Evolutionary conservation across 2,113 vertebrate genomes (phyloP).

Genomic region (Cricetomys ansorgei): DNA sequence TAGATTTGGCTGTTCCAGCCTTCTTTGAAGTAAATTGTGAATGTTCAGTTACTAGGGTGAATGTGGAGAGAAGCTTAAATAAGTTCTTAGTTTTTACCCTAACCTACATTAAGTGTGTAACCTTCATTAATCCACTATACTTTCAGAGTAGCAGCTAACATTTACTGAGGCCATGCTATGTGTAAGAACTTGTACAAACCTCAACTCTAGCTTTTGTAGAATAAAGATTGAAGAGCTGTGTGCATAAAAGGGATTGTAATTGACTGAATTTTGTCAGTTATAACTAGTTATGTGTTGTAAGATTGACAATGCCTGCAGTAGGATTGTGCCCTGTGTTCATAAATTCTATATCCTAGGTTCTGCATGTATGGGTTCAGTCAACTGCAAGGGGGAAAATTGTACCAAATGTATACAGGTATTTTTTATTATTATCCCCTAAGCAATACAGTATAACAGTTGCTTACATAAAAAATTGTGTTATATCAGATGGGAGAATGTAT

Average conservation of each 20-base stretch:
- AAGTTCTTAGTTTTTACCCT: background rate
- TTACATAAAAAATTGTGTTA: background rate
- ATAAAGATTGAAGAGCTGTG: slow-evolving; percentile 14
- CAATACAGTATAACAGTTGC: background rate
- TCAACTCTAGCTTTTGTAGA: slow-evolving; percentile 20
- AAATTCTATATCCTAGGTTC: background rate
- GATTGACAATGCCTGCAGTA: background rate
- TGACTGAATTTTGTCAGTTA: background rate
- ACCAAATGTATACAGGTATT: background rate
- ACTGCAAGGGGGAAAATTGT: background rate
- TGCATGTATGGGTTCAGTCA: background rate
- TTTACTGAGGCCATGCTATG: background rate
- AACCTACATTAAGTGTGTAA: background rate
- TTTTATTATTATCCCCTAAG: background rate
- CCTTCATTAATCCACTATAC: background rate
- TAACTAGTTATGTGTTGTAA: too few species aligned
- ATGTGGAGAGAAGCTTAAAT: background rate
- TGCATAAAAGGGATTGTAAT: background rate
- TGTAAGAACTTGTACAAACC: background rate
- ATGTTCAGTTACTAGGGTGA: background rate
- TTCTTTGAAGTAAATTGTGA: background rate
- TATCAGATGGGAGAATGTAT: background rate
- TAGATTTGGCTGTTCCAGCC: background rate
- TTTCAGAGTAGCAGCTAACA: background rate
- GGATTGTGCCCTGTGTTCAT: background rate